Base-by-base conservation (phyloP, 2,113 vertebrate species). In the Cheilinus undulatus region DNA sequence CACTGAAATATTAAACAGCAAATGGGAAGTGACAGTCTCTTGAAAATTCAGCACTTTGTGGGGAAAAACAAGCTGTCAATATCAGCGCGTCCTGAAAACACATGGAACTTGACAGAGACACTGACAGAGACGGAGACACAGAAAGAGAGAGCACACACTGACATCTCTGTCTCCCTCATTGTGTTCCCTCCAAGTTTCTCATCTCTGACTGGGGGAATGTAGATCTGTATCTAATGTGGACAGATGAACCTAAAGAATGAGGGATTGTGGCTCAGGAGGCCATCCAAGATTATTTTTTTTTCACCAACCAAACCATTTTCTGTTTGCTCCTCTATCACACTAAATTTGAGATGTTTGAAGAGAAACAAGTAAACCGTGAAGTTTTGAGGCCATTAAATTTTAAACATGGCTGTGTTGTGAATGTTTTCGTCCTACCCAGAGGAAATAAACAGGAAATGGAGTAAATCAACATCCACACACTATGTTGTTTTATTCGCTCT, bases 1-100 rank as follows among this genome's bases (percentile, higher is more conserved):
- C 67, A 51, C 76, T 94, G 91, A 93, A 90, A 90, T 91, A 93
- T 92, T 91, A 89, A 91, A 84, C 56, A 71, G 74, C 71, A 92
- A 93, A 93, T 86, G 73, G 79, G 76, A 91, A 82, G 88, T 60
- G 91, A 94, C 92, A 91, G 84, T 82, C 75, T 74, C 73, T 73
- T 12, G 45, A 91, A 93, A 84, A 85, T 70, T 83, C 82, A 83
- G 88, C 69, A 78, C 72, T 88, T 88, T 87, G 74, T 71, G 53
- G 67, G 27, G 73, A 27, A 79, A 84, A 58, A 87, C 83, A 90
- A 66, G 83, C 86, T 90, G 92, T 90, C 83, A 80, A 86, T 86
- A 84, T 63, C 72, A 28, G 61, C 28, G 17, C 7, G 19, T 3
- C n/a, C 11, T 46, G 45, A 49, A 74, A 73, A 52, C 72, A 50